A percentile compares a stretch with the other conserved stretches of the same genome.
Conservation (phyloP, 53 echinoderm and acorn worm species). For the Mesocentrotus franciscanus region DNA sequence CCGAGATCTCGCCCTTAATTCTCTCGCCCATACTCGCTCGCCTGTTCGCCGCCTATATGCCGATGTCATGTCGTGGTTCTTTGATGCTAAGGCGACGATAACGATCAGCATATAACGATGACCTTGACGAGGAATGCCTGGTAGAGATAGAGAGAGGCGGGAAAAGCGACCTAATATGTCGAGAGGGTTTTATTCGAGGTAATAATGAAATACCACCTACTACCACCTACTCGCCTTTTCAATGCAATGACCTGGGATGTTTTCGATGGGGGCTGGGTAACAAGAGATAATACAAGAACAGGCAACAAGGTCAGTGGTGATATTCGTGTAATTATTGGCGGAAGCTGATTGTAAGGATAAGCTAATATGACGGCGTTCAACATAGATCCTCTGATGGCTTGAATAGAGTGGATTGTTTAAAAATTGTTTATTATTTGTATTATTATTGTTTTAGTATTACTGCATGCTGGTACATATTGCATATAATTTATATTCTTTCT, state of each 20-base stretch:
- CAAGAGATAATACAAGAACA: background rate
- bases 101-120: slow-evolving; percentile 6
- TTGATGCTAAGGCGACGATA: background rate
- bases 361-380: background rate
- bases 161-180: background rate
- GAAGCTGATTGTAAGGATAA: background rate
- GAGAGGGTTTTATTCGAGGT: background rate
- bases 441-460: too few species aligned
- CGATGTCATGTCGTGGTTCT: slow-evolving; percentile 6
- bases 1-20: background rate
- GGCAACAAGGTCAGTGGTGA: background rate
- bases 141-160: background rate
- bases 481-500: too few species aligned
- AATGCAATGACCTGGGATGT: background rate
- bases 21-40: background rate
- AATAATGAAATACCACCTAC: background rate
- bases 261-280: background rate
- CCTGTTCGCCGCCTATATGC: background rate
- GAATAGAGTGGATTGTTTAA: too few species aligned
- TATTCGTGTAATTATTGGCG: background rate
- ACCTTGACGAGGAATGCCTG: background rate
- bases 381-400: too few species aligned
- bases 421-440: too few species aligned
- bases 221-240: background rate
- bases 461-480: too few species aligned